Evolutionary conservation across 2,113 vertebrate species (phyloP).

Genomic region (Petroica traversi): DNA sequence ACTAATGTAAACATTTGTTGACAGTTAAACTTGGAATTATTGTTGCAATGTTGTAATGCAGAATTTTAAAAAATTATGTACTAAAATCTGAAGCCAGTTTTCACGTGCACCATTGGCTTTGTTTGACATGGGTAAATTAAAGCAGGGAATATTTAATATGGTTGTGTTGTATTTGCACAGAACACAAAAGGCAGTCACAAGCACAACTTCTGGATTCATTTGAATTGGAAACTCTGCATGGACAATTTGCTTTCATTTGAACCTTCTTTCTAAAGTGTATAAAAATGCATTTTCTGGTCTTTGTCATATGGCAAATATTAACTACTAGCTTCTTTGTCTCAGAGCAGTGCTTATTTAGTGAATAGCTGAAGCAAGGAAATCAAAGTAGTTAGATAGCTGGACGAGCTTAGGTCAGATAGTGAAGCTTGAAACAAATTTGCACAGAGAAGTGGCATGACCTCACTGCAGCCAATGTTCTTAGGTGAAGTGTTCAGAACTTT

Average conservation of each 20-base stretch:
- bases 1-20: not conserved
- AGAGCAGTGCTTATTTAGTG: not conserved
- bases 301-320: conserved; percentile 35
- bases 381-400: conserved; percentile 4
- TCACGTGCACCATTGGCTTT: not conserved
- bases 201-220: conserved; percentile 28
- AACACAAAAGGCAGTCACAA: not conserved
- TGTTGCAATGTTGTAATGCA: not conserved
- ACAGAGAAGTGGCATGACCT: not conserved
- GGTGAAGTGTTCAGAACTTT: not conserved
- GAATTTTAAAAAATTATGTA: not conserved
- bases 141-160: not conserved
- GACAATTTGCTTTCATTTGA: conserved; percentile 23
- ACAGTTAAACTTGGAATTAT: not conserved
- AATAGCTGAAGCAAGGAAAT: conserved; percentile 5
- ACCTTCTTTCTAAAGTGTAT: not conserved
- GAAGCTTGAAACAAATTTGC: not conserved
- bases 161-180: not conserved
- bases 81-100: not conserved
- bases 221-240: conserved; percentile 5
- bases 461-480: fast-evolving
- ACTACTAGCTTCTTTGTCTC: conserved; percentile 31
- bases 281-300: conserved; percentile 34
- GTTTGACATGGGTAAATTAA: not conserved
- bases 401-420: not conserved